Evolutionary conservation across 2,797 vertebrate genomes (phyloP), one percentile per base, ranked within the genome.

Genomic region (Streptopelia turtur): DNA sequence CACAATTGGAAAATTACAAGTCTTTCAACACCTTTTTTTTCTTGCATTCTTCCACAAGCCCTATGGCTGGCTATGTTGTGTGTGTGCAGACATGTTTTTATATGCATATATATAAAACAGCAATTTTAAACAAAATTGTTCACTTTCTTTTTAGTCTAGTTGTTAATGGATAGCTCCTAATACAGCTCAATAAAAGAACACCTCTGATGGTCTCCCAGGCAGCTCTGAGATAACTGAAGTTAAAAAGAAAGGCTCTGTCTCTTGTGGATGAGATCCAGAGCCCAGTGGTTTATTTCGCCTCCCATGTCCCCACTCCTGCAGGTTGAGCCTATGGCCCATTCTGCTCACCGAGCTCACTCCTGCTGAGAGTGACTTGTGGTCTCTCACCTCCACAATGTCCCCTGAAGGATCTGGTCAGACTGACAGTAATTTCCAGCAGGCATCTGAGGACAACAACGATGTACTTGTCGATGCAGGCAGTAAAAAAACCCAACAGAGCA

Each of bases 311-410:
- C 3, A 17, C 16, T 74, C 9, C 57, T 1, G 0, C 24, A 45
- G 11, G 16, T 0, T 64, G 25, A 74, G 49, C 3, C 28, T 18
- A n/a, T 39, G 37, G 23, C 57, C 9, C 23, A 63, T 7, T 16
- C 41, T 2, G 1, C 6, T 0, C 35, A 24, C 31, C 3, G 6
- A 61, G 20, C 11, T 87, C 9, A 2, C 35, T 82, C 23, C 20
- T 52, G 39, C 69, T 72, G 63, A 66, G 47, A 77, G 25, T 8
- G 8, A 9, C 28, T 35, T 70, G 64, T 52, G 28, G 11, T 70
- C 6, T 87, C 33, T n/a, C 24, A 21, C 7, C 25, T 79, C 35
- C 17, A 56, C 11, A 3, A 2, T 1, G 4, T 83, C 14, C 31
- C 41, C 37, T 52, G 39, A 63, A 37, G 59, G 13, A 65, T 8